Base-by-base conservation (phyloP, 2,113 vertebrate species). In the Physeter macrocephalus region DNA sequence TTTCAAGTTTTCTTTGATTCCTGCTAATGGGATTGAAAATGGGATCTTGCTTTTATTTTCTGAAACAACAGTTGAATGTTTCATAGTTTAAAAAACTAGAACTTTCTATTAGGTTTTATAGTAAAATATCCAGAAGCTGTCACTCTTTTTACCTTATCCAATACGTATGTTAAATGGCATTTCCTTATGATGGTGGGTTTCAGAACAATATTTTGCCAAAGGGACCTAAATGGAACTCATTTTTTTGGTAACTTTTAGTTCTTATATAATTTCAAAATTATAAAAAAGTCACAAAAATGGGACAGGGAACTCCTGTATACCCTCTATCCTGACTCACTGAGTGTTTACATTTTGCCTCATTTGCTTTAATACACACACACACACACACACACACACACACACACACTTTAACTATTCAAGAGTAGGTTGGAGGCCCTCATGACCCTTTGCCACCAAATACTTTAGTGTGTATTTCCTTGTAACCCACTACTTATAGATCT, bases 171-270 rank as follows among this genome's bases (percentile, higher is more conserved):
- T 81, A 39, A 62, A 31, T 31, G 29, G 14, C 34, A 36, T 86
- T 86, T 92, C 72, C 14, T 69, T 85, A 41, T 77, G 71, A 39
- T 39, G 17, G 23, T 93, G 14, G 12, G n/a, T 36, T 81, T 95
- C 49, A 78, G 61, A 90, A 91, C 31, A 83, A 18, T 27, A 67
- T 67, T 92, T 81, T 92, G 72, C 36, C 49, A 64, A 67, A 88
- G 49, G 82, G n/a, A n/a, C 69, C n/a, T 85, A 95, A 80, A 84
- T 88, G 59, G 62, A 90, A 85, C 59, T 81, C 59, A 36, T 94
- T 92, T 94, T 25, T 6, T 2, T 31, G 66, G 52, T 83, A 59
- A 34, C 13, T 67, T 80, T 90, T 72, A 31, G 82, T 87, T 90
- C 91, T 84, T 84, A 59, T 67, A 31, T 83, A 84, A 66, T 88